Percentiles rank a stretch among this genome's conserved stretches.
Conservation (phyloP, 2,888 invertebrate species). For the Belgica antarctica region DNA sequence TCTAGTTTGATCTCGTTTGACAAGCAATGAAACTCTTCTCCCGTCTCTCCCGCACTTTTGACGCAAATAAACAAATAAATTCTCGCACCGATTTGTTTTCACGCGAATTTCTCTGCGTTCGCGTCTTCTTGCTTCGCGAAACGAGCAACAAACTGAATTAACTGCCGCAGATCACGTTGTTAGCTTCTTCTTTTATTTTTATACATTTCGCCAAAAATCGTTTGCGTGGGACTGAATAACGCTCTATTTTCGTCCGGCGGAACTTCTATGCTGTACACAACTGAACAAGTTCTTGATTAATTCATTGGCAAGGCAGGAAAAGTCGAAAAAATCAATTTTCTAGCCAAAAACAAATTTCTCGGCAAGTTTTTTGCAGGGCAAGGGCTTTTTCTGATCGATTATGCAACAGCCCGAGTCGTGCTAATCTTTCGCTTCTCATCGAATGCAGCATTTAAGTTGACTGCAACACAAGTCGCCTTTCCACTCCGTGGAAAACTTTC, state of each 20-base stretch:
- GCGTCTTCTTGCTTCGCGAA: background rate
- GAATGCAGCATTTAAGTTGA: background rate
- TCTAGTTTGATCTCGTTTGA: background rate
- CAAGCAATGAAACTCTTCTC: background rate
- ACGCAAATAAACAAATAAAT: background rate
- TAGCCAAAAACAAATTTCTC: background rate
- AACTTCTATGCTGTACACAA: background rate
- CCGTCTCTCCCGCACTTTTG: too few species aligned
- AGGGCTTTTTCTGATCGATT: background rate
- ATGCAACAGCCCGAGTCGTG: background rate
- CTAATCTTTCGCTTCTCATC: background rate
- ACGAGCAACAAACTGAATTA: background rate
- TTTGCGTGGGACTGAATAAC: background rate
- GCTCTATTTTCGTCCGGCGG: background rate
- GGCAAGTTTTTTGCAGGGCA: background rate
- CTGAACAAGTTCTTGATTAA: background rate
- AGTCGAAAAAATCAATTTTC: background rate
- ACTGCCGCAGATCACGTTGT: slow-evolving; percentile 4
- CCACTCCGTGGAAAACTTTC: background rate
- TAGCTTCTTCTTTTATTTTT: background rate
- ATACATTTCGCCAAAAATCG: background rate
- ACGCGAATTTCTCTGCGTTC: background rate
- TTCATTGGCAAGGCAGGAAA: too few species aligned
- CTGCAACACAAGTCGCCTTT: background rate
- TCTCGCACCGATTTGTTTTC: background rate